Conservation (phyloP, 2,113 vertebrate species). For the Forbesichthys papilliferus region DNA sequence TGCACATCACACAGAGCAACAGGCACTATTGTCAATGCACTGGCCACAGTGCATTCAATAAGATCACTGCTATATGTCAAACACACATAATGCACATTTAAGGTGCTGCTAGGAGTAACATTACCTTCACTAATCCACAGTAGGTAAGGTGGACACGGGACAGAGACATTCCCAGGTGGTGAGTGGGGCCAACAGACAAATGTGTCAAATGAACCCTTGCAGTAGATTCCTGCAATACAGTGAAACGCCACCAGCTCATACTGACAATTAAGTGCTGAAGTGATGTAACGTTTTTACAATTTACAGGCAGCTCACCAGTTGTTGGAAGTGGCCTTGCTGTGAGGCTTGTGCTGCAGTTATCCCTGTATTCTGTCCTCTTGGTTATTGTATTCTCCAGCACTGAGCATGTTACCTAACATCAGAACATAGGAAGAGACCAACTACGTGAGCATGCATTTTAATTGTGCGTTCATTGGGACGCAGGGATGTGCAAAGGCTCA, state of each 20-base stretch:
- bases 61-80: too few relatives aligned
- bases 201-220: constrained; percentile 86
- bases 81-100: too few relatives aligned
- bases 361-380: constrained; percentile 83
- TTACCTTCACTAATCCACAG: constrained; percentile 85
- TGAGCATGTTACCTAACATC: constrained; percentile 79
- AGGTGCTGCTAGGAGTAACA: not conserved
- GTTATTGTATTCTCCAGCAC: constrained; percentile 80
- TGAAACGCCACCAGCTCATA: not conserved
- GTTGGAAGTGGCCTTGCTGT: constrained; percentile 36
- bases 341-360: constrained; percentile 82
- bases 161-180: constrained; percentile 86
- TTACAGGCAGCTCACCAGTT: constrained; percentile 71
- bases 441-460: not conserved
- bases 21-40: too few relatives aligned
- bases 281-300: not conserved
- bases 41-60: too few relatives aligned
- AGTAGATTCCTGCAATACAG: constrained; percentile 77
- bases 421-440: constrained; percentile 10
- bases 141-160: constrained; percentile 89
- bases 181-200: constrained; percentile 94
- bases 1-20: constrained; percentile 60
- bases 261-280: not conserved
- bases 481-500: too few relatives aligned
- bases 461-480: not conserved